Base-by-base conservation (phyloP, 2,113 vertebrate genomes). In the Puma concolor region DNA sequence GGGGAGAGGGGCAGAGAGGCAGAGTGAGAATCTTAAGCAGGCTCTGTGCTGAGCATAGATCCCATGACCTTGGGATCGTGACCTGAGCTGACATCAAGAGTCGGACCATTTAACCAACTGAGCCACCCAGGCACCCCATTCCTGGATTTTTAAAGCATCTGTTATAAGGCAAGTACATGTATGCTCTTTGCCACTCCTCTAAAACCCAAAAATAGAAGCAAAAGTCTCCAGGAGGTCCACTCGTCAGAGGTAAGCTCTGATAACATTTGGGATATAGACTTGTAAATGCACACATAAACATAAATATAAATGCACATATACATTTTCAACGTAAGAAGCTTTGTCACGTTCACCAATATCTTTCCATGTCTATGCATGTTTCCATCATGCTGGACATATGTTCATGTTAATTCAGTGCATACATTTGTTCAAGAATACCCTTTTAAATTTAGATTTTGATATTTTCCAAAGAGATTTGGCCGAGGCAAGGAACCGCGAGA, bases 401-500 rank as follows among this genome's bases (percentile, higher is more conserved):
- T 81, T 57, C 50, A 5, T 19, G 41, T 41, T 66, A 48, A 33
- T 17, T 48, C 27, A 57, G 33, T 1, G 4, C 38, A 69, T 9
- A 25, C 23, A 41, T 64, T 23, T 64, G 36, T 44, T 76, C 21
- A 57, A 57, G 33, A 84, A 44, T 15, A 48, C 14, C 41, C 67
- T 92, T 77, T 90, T 38, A 95, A 82, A 88, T 85, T 91, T 23
- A 92, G 82, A 82, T 29, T 69, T 27, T 77, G 33, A 41, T 80
- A 36, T 79, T 91, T 82, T 91, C 66, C 81, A 83, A 79, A 76
- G 17, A 92, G 50, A 76, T 23, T 88, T 77, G 84, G 76, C 54
- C 88, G 96, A 95, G 81, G 94, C 85, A 85, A 93, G 36, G 33
- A 94, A 64, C 27, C 33, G 54, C 60, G 44, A 60, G 38, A 88